Evolutionary conservation across 92 coral and sea anemone species (phyloP), one percentile per base, ranked within the genome.

Genomic region (Ricordea florida): DNA sequence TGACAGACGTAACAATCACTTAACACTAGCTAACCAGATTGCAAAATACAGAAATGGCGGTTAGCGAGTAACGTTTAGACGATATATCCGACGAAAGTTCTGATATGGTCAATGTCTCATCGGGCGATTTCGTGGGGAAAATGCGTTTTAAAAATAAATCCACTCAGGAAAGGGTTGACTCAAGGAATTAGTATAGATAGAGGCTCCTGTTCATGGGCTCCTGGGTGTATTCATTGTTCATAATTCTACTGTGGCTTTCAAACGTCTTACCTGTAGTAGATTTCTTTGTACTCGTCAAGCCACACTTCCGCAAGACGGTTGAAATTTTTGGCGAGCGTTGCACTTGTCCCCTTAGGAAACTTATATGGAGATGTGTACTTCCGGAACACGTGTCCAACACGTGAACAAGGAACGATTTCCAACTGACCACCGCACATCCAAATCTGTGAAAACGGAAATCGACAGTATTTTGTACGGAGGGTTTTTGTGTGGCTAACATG

Each of bases 341-440:
- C 44, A 53, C 80, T 75, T 5, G 97, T 90, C 3, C 97, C 97
- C 44, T 87, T 79, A 7, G 97, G 97, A 36, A 87, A 90, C 84
- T 87, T 83, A 67, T 90, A 90, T 8, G 97, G 97, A 4, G 92
- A 90, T 16, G 92, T 90, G 75, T 82, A 90, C 63, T 90, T 90
- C 24, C 97, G 92, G 53, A 90, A 90, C 87, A 90, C 97, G 85
- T 90, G 97, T 57, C 97, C 97, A 28, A 90, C 97, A 40, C 97
- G 89, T 74, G 97, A 90, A 28, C 97, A 91, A 14, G 97, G 97
- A 13, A 91, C 86, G 22, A 90, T 90, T 24, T 90, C 97, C 21
- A 90, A 45, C 28, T 90, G 92, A 17, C 97, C 97, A 1, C 97
- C 97, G 29, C 97, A 90, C 97, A 91, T 91, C 97, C 97, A 91